These are phyloP conservation scores for Florisuga fusca DNA, from an alignment of 2,797 vertebrate genomes.

Conservation along the genomic window DNA sequence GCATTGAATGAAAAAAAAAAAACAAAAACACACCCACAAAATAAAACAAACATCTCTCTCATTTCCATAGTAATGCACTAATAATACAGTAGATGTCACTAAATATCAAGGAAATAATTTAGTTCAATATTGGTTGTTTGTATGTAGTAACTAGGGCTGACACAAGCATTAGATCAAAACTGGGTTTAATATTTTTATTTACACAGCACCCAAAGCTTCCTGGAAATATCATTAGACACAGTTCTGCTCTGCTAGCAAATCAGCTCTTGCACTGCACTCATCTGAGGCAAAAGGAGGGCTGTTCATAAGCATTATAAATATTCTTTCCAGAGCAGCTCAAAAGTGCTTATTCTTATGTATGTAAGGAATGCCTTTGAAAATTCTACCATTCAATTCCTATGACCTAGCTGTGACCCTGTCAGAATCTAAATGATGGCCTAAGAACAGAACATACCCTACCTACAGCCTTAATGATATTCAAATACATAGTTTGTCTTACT, in stretches of 20 bases:
- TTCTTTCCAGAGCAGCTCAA: neutral
- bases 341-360: neutral
- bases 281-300: neutral
- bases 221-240: neutral
- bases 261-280: neutral
- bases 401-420: neutral
- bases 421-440: neutral
- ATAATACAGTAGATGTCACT: conserved; percentile 77
- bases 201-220: neutral
- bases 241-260: neutral
- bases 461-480: neutral
- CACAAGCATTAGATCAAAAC: neutral
- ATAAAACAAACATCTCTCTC: neutral
- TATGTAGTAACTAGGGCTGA: neutral
- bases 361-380: neutral
- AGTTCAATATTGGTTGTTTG: neutral
- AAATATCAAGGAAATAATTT: conserved; percentile 64
- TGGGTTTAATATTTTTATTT: neutral
- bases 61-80: conserved; percentile 57
- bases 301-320: neutral
- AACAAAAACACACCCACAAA: neutral
- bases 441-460: neutral
- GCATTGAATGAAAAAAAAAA: neutral
- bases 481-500: neutral
- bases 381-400: neutral